Evolutionary conservation across 1,140 invertebrate genomes (phyloP).

Genomic region (Plectus sambesii): DNA sequence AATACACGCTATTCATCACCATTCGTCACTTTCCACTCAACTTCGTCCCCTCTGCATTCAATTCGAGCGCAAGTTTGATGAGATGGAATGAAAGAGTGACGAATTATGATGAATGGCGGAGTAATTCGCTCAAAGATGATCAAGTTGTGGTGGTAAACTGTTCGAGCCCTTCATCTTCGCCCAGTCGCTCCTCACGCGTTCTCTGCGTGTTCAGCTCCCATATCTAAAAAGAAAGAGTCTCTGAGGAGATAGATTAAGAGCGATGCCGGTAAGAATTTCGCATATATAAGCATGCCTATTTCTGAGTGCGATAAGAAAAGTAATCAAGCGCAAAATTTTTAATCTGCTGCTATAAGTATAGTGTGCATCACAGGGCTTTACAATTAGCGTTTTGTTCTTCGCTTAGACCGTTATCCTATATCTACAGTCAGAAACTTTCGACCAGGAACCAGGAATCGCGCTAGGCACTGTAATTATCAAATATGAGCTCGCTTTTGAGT

Average conservation of each 20-base stretch:
- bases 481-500: too few relatives aligned
- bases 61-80: too few relatives aligned
- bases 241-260: conserved; percentile 1
- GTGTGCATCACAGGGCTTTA: background rate
- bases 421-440: background rate
- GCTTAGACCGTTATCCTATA: background rate
- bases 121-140: too few relatives aligned
- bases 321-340: background rate
- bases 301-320: background rate
- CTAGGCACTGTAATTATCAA: too few relatives aligned
- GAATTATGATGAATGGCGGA: too few relatives aligned
- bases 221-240: conserved; percentile 18
- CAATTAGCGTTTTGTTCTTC: background rate
- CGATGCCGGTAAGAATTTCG: conserved; percentile 1
- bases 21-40: too few relatives aligned
- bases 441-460: too few relatives aligned
- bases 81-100: too few relatives aligned
- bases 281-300: background rate
- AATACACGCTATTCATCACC: too few relatives aligned
- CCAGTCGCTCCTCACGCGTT: conserved; percentile 29
- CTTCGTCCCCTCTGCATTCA: too few relatives aligned
- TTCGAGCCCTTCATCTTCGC: conserved; percentile 30
- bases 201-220: conserved; percentile 31
- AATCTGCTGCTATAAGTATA: background rate
- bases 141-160: too few relatives aligned